Base-by-base conservation (phyloP, 2,888 invertebrate genomes). In the Tetanocera ferruginea region DNA sequence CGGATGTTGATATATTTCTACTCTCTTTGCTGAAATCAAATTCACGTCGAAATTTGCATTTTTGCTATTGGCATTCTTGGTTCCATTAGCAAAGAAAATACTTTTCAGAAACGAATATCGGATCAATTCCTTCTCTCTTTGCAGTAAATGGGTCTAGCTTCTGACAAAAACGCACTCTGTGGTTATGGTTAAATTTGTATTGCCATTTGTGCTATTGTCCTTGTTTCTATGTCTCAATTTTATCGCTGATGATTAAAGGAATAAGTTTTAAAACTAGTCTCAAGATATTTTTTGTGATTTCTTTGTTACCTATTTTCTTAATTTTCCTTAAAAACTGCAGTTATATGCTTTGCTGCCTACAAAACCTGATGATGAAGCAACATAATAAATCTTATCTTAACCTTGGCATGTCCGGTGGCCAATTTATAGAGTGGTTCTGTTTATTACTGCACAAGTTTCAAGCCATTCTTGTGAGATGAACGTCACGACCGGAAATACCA, bases 401-500 rank as follows among this genome's bases (percentile, higher is more conserved):
- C 28, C 19, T 52, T 25, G 28, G 70, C 11, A 70, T 70, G 52
- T 71, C 70, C 70, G 70, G 71, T 55, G 19, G 6, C 28, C n/a
- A 14, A 70, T 70, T 55, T 55, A 57, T 71, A 57, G 71, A 43
- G n/a, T 52, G 17, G 57, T 71, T 55, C 19, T 57, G 17, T 6
- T 49, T 52, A 17, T 67, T 25, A 5, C 11, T 19, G 23, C 37
- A 34, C 43, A 25, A 37, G 1, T 67, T 66, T 6, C 37, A 66
- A 43, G 23, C 19, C 19, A 37, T 17, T 14, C 66, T 66, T 66
- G n/a, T 19, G n/a, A 66, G 43, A 19, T 51, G 28, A 19, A 49
- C 67, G 37, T 37, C 31, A 34, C 52, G 57, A 60, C 72, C 72
- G 72, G 72, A 72, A 72, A 72, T 72, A 37, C 72, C 60, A 69